Evolutionary conservation across 2,113 vertebrate genomes (phyloP).

Genomic region (Xenopus borealis): DNA sequence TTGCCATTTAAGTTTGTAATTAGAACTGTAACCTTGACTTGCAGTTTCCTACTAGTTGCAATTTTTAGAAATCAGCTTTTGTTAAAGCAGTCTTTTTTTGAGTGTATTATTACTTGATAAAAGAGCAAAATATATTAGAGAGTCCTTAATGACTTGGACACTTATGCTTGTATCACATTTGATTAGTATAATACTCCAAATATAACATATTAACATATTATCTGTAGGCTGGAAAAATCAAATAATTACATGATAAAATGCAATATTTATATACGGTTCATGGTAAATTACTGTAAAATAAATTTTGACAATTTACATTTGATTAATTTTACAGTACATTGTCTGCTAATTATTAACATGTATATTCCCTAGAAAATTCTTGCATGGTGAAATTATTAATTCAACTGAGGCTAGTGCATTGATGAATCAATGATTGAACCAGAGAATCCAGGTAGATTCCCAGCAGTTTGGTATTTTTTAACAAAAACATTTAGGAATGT

Average conservation of each 20-base stretch:
- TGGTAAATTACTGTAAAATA: background rate
- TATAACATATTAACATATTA: background rate
- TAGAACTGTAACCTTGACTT: background rate
- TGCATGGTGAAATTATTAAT: no score
- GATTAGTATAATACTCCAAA: background rate
- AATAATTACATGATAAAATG: background rate
- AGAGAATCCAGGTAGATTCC: no score
- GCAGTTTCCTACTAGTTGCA: background rate
- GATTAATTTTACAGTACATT: constrained; percentile 47
- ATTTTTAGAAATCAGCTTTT: background rate
- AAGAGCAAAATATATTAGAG: background rate
- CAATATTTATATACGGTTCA: background rate
- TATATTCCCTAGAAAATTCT: no score
- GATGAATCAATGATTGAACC: no score
- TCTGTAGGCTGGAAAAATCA: background rate
- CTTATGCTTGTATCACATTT: background rate
- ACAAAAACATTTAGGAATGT: no score
- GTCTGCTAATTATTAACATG: no score
- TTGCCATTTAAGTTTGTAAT: background rate
- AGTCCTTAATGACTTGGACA: background rate
- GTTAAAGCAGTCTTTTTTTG: background rate
- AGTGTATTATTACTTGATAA: background rate
- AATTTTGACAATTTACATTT: background rate
- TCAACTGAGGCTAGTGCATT: no score
- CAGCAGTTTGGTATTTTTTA: no score